Conservation (phyloP, 2,113 vertebrate genomes). For the Melanotaenia duboulayi region DNA sequence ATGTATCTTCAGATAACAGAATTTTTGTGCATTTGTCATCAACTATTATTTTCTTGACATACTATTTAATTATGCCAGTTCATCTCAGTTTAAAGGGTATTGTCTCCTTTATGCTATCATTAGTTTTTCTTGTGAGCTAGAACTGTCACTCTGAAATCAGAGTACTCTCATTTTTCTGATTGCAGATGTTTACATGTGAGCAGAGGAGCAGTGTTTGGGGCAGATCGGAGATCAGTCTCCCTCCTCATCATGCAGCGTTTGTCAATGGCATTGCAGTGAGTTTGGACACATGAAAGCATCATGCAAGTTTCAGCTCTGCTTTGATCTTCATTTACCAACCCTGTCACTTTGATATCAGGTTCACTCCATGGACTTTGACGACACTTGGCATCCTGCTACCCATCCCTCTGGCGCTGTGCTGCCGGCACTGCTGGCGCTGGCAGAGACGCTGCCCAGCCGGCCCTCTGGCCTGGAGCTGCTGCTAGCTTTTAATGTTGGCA, state of each 20-base stretch:
- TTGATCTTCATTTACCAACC: not conserved
- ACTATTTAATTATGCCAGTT: not conserved
- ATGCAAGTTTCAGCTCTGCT: not conserved
- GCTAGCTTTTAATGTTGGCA: slow-evolving; percentile 92
- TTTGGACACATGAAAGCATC: not conserved
- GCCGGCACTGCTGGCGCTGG: slow-evolving; percentile 86
- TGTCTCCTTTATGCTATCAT: not conserved
- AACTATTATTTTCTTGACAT: too few relatives aligned
- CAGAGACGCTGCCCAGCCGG: slow-evolving; percentile 82
- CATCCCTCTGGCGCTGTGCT: slow-evolving; percentile 93
- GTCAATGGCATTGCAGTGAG: slow-evolving; percentile 94
- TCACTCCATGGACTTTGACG: slow-evolving; percentile 97
- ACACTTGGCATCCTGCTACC: slow-evolving; percentile 96
- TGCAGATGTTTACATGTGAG: slow-evolving; percentile 82
- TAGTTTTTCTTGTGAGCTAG: not conserved
- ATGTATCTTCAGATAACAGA: not conserved
- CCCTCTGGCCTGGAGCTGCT: slow-evolving; percentile 90
- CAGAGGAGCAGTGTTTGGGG: slow-evolving; percentile 89
- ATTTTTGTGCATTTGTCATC: not conserved
- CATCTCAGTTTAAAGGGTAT: too few relatives aligned
- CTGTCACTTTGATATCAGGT: slow-evolving; percentile 75
- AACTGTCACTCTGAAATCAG: not conserved
- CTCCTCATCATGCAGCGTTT: slow-evolving; percentile 89
- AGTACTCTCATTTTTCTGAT: slow-evolving; percentile 20
- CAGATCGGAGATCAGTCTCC: slow-evolving; percentile 78